Evolutionary conservation across 1,140 invertebrate species (phyloP), one percentile per base, ranked within the genome.

Genomic region (Scaptomyza graminum): DNA sequence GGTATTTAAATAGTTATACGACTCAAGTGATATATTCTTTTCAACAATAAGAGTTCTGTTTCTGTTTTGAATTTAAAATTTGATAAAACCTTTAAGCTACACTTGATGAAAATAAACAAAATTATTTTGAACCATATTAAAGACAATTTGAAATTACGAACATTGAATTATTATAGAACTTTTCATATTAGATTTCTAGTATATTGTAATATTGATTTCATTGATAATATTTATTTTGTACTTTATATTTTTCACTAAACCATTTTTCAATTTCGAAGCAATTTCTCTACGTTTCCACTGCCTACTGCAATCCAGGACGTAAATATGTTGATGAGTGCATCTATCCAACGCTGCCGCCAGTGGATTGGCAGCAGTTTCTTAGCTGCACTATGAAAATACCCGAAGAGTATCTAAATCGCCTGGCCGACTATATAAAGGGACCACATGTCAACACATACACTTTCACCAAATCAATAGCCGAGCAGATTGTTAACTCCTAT

Each of bases 401-500:
- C 3, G 90, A 93, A 4, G 94, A 95, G 9, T 93, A 93, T 2
- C 76, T 95, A 1, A 93, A 95, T 43, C 78, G 93, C 5, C 90
- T 95, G 63, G 91, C 93, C 0, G 90, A 93, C 12, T 93, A 92
- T 39, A 79, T 95, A 11, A 92, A 94, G 91, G 95, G 95, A 5
- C 94, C 95, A 8, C 96, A 97, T 90, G 97, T 97, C 0, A 98
- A 98, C 76, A 97, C 96, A 0, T 98, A 98, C 90, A 98, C 96
- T 0, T 93, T 97, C 46, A 97, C 97, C 0, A 98, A 98, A 92
- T 95, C 96, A 0, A 92, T 98, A 57, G 96, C 96, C 0, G 97
- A 98, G 82, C 94, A 95, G 52, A 93, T 97, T 56, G 90, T 97
- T 49, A 90, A 94, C 54, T 92, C 94, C 65, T 94, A 95, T 82